These are phyloP conservation scores for Metallyticus violacea DNA, from an alignment of 2,888 invertebrate genomes.

Conservation along the genomic window DNA sequence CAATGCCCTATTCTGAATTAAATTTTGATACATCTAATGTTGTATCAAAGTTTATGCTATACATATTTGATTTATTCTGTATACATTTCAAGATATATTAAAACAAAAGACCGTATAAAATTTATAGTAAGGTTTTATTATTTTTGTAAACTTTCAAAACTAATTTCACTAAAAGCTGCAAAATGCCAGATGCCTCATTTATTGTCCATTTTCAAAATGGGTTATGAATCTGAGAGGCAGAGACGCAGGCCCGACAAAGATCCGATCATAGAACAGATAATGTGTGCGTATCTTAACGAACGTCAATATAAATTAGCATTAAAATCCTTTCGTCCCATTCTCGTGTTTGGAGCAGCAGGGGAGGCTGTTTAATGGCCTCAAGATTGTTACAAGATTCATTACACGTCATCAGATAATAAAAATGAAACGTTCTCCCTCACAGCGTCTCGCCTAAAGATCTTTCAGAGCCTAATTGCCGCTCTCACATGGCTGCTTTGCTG, in stretches of 20 bases:
- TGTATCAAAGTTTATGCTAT: no score
- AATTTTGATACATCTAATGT: no score
- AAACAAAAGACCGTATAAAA: no score
- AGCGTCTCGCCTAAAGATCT: neutral
- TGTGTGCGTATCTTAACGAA: neutral
- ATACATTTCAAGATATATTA: no score
- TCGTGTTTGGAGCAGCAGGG: neutral
- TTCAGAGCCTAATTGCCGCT: neutral
- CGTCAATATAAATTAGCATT: conserved; percentile 11
- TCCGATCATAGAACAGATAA: neutral
- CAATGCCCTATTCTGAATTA: no score
- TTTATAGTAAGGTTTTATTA: no score
- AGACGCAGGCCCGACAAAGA: neutral
- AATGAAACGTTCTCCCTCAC: neutral
- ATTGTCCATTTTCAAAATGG: no score
- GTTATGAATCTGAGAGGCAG: no score
- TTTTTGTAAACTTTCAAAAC: no score
- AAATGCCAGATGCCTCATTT: no score
- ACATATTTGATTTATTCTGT: no score
- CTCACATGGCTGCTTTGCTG: neutral
- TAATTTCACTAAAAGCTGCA: no score
- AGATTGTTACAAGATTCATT: conserved; percentile 3
- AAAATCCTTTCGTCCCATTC: neutral
- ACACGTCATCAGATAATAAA: conserved; percentile 8
- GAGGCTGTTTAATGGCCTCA: neutral